phyloP scores from a whole-genome alignment of 2,113 vertebrate species.

The Psilopogon haemacephalus region DNA sequence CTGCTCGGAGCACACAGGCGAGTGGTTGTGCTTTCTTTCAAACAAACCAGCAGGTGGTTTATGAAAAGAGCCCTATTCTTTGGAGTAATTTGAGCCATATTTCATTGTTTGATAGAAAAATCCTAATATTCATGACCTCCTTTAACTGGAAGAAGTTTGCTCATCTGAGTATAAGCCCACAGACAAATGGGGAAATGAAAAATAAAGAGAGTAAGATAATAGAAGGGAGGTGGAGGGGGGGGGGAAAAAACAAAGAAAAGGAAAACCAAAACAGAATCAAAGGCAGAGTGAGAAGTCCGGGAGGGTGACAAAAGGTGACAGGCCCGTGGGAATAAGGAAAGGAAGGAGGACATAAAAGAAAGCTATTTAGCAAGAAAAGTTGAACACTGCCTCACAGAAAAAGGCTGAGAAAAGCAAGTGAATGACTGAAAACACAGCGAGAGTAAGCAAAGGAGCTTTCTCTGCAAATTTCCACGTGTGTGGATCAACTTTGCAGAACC shows the following conservation, averaged over 20 bases:
- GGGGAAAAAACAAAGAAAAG: not conserved
- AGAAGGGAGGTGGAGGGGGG: not conserved
- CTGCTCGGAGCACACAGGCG: constrained; percentile 7
- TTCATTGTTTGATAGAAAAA: constrained; percentile 63
- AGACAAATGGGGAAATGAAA: constrained; percentile 41
- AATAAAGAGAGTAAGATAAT: constrained; percentile 24
- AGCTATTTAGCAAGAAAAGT: constrained; percentile 6
- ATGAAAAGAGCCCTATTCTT: constrained; percentile 61
- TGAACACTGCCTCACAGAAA: not conserved
- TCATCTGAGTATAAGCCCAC: constrained; percentile 53
- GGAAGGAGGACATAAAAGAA: constrained; percentile 14
- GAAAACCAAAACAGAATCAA: not conserved
- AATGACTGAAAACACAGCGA: not conserved
- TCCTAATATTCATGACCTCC: constrained; percentile 60
- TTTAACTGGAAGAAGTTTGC: constrained; percentile 44
- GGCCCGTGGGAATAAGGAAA: constrained; percentile 10
- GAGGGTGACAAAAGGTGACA: constrained; percentile 7
- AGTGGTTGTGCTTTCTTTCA: constrained; percentile 49
- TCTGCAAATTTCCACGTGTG: not conserved
- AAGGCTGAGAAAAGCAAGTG: not conserved
- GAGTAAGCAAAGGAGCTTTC: not conserved
- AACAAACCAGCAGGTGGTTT: constrained; percentile 57
- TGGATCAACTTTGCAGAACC: not conserved
- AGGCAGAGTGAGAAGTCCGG: constrained; percentile 26
- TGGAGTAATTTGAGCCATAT: constrained; percentile 61